Evolutionary conservation across 2,888 invertebrate species (phyloP).

Genomic region (Lycophotia porphyrea): DNA sequence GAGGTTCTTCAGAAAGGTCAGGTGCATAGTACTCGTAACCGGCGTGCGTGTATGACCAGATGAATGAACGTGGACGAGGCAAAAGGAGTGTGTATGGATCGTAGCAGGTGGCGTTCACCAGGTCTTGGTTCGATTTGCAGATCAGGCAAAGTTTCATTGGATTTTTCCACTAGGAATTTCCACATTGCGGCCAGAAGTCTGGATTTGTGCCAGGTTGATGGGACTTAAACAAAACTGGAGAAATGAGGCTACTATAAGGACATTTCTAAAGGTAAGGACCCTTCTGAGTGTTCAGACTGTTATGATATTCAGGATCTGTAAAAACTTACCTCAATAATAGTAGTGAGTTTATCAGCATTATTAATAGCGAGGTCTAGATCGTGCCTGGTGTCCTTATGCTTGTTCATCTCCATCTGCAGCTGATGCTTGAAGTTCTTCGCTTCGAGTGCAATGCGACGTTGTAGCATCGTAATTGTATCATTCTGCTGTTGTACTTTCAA

Average conservation of each 20-base stretch:
- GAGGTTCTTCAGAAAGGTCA: too few relatives aligned
- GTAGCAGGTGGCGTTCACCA: too few relatives aligned
- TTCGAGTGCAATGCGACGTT: slow-evolving; percentile 93
- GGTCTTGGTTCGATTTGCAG: neutral
- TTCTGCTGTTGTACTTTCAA: slow-evolving; percentile 91
- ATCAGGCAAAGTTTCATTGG: neutral
- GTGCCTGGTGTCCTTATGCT: slow-evolving; percentile 92
- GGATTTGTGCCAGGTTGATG: neutral
- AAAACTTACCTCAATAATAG: slow-evolving; percentile 89
- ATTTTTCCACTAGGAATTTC: neutral
- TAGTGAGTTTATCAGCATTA: slow-evolving; percentile 91
- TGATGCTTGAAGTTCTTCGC: slow-evolving; percentile 94
- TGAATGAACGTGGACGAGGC: too few relatives aligned
- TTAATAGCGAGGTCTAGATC: slow-evolving; percentile 91
- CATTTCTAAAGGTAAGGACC: neutral
- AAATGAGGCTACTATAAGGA: neutral
- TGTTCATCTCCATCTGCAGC: slow-evolving; percentile 92
- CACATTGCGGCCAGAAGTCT: neutral
- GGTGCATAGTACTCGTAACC: too few relatives aligned
- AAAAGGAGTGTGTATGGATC: too few relatives aligned
- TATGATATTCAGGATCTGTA: neutral
- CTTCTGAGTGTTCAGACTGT: neutral
- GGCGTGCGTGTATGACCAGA: too few relatives aligned
- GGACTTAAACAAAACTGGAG: neutral
- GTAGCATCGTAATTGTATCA: slow-evolving; percentile 91